Percentiles rank a stretch among this genome's conserved stretches.
Evolutionary conservation across 1,140 invertebrate species (phyloP).

Genomic region (Diprion similis): DNA sequence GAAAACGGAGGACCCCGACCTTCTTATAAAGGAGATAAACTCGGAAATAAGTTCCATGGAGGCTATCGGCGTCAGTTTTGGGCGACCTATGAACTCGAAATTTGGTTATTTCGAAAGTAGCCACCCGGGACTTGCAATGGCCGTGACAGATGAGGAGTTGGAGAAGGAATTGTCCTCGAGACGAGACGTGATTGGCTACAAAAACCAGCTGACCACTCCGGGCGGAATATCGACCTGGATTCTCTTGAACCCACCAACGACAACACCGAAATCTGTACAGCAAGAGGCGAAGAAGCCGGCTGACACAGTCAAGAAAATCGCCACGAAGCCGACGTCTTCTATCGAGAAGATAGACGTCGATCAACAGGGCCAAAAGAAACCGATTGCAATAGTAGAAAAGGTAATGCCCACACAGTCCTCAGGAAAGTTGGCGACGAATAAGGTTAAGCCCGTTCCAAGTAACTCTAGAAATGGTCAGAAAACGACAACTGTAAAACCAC

Average conservation of each 20-base stretch:
- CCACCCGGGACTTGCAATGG: conserved; percentile 59
- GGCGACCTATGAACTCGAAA: conserved; percentile 56
- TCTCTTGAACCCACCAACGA: conserved; percentile 68
- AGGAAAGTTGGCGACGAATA: conserved; percentile 25
- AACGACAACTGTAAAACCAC: not conserved
- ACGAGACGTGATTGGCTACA: conserved; percentile 41
- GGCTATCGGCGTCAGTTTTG: conserved; percentile 35
- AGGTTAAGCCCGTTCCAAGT: conserved; percentile 17
- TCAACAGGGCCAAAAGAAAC: conserved; percentile 30
- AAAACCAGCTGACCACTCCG: conserved; percentile 66
- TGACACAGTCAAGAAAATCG: conserved; percentile 17
- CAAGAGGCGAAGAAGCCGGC: conserved; percentile 20
- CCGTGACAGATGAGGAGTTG: conserved; percentile 57
- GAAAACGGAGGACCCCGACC: not conserved
- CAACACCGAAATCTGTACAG: conserved; percentile 48
- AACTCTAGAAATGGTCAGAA: not conserved
- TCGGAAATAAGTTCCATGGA: conserved; percentile 28
- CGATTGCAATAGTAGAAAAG: conserved; percentile 31
- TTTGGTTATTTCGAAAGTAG: conserved; percentile 55
- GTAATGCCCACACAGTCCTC: conserved; percentile 26
- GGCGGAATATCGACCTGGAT: conserved; percentile 79
- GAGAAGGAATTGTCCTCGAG: conserved; percentile 49
- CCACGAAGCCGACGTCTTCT: conserved; percentile 24
- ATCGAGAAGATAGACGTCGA: conserved; percentile 35
- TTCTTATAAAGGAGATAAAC: conserved; percentile 25